phyloP scores from a whole-genome alignment of 2,888 invertebrate genomes.

The Leptinotarsa haldemani region DNA sequence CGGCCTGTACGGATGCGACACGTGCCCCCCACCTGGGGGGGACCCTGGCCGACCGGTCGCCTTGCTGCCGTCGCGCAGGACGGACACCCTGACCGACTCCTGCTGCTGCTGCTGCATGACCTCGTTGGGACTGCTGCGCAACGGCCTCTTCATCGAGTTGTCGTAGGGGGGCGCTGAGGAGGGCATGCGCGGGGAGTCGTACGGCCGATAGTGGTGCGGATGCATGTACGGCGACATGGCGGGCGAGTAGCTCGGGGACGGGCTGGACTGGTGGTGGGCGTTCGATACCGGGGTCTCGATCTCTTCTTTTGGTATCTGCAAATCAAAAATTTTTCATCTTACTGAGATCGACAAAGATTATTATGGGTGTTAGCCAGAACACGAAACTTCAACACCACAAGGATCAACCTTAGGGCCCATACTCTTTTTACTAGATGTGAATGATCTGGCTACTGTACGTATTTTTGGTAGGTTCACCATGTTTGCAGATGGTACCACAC shows the following conservation, averaged over 20 bases:
- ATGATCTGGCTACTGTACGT: too few species aligned
- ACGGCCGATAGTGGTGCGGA: conserved; percentile 57
- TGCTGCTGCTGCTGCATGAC: conserved; percentile 70
- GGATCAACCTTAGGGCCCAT: too few species aligned
- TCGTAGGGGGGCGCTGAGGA: conserved; percentile 54
- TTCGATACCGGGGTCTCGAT: conserved; percentile 49
- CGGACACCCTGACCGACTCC: conserved; percentile 74
- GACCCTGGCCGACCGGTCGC: conserved; percentile 68
- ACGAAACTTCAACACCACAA: too few species aligned
- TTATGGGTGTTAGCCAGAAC: too few species aligned
- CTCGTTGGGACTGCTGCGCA: conserved; percentile 71
- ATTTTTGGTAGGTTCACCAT: too few species aligned
- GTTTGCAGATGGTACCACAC: too few species aligned
- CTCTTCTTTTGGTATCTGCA: conserved; percentile 58
- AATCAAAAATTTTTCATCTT: conserved; percentile 24
- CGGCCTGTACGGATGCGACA: conserved; percentile 63
- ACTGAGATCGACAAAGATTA: too few species aligned
- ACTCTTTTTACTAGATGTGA: too few species aligned
- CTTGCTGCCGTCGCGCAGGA: conserved; percentile 74
- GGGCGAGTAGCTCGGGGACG: conserved; percentile 66
- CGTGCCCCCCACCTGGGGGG: conserved; percentile 53
- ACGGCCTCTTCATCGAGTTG: conserved; percentile 68
- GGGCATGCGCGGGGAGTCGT: conserved; percentile 62
- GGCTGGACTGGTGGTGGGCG: conserved; percentile 62
- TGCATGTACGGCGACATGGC: conserved; percentile 68